Evolutionary conservation across 2,888 invertebrate genomes (phyloP), one percentile per base, ranked within the genome.

Genomic region (Apodemia mormo): DNA sequence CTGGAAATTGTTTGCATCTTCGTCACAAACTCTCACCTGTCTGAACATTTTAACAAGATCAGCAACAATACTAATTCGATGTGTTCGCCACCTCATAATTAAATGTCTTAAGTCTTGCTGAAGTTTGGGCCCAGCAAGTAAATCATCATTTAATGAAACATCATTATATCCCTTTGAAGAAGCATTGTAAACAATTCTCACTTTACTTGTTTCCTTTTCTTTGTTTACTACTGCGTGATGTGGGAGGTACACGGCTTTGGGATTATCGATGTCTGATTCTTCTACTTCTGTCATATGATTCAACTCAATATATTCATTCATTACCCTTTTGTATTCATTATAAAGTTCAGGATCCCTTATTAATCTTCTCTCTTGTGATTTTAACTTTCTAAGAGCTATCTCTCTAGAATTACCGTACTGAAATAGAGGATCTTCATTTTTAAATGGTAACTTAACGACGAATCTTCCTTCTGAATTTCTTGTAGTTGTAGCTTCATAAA

Each of bases 401-500:
- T 72, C 70, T 37, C 12, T 58, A 29, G 64, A 54, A 2, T 74
- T 65, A 33, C 76, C 75, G 64, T 76, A 45, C 12, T 64, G 49
- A 73, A 76, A 76, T 12, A 52, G 30, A 4, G 70, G 72, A 33
- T 67, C 49, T 29, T 33, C 14, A 54, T 8, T 65, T 40, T 67
- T 66, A 45, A 68, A 70, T 37, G 71, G 70, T 12, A 71, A 10
- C 40, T 40, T 22, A 10, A 70, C 73, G 9, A 68, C 40, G 22
- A 37, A 70, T 22, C 71, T 61, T 22, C 73, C 73, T 14, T 76
- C 66, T 14, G 66, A 30, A 56, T 73, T 67, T 75, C 76, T 76
- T 0, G 8, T 29, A 30, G 77, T 77, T 1, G 76, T 76, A 9
- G n/a, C n/a, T 2, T 73, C 68, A 67, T 68, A 78, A 14, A 75